These are phyloP conservation scores for Chiloscyllium punctatum DNA, from an alignment of 2,797 vertebrate genomes.

Conservation along the genomic window DNA sequence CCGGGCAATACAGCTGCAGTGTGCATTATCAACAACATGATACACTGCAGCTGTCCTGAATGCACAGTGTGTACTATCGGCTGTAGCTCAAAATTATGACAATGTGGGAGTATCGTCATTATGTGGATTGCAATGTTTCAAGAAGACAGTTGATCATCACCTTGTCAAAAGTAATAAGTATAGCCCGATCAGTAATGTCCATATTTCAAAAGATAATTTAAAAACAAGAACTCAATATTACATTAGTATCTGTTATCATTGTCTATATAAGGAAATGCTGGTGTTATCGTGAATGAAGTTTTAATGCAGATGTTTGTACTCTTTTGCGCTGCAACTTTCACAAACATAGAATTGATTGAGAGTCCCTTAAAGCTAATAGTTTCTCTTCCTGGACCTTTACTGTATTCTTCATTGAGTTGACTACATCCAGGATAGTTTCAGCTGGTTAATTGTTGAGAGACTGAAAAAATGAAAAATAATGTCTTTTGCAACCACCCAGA, in stretches of 20 bases:
- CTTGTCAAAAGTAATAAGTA: not conserved
- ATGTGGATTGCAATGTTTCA: not conserved
- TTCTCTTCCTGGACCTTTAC: not conserved
- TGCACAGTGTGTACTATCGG: not conserved
- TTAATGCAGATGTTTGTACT: no score
- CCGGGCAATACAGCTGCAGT: not conserved
- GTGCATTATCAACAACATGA: not conserved
- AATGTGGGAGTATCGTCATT: not conserved
- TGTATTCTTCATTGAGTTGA: not conserved
- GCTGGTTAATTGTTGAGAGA: not conserved
- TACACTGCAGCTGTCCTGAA: not conserved
- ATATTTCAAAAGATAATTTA: not conserved
- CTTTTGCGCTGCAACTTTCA: not conserved
- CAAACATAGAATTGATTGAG: not conserved
- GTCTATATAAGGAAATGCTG: not conserved
- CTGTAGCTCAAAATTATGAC: not conserved
- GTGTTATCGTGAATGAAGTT: not conserved
- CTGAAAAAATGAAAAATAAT: not conserved
- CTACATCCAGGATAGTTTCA: not conserved
- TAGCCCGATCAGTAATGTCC: not conserved
- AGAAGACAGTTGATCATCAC: not conserved
- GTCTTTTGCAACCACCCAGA: not conserved
- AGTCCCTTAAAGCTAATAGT: not conserved
- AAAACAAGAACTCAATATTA: not conserved
- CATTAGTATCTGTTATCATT: not conserved